A percentile compares a stretch with the other conserved stretches of the same genome.
Conservation (phyloP, 2,888 invertebrate species). For the Hipparchia sbordonii region DNA sequence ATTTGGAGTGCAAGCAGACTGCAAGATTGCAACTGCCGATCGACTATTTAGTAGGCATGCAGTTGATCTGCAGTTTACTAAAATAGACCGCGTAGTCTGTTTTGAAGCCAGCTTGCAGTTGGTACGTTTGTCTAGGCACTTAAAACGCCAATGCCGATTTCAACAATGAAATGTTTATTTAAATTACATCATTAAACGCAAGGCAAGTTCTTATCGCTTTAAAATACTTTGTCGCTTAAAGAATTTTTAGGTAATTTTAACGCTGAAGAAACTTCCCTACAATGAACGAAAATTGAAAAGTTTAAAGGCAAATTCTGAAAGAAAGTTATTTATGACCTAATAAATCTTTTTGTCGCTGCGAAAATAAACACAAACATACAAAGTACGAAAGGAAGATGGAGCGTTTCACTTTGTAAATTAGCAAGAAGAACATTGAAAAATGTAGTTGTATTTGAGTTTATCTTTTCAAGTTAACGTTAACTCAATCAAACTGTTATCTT, state of each 20-base stretch:
- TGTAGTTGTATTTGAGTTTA: not conserved
- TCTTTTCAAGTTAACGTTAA: too few relatives aligned
- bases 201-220: not conserved
- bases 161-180: too few relatives aligned
- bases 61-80: too few relatives aligned
- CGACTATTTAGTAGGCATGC: too few relatives aligned
- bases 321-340: slow-evolving; percentile 16
- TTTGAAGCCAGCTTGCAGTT: too few relatives aligned
- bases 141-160: too few relatives aligned
- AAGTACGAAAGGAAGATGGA: slow-evolving; percentile 1
- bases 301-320: slow-evolving; percentile 14
- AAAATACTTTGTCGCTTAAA: not conserved
- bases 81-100: too few relatives aligned
- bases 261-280: not conserved
- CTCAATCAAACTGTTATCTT: too few relatives aligned
- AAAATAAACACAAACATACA: slow-evolving; percentile 2
- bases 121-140: too few relatives aligned
- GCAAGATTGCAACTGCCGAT: too few relatives aligned
- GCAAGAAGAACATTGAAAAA: not conserved
- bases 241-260: slow-evolving; percentile 4
- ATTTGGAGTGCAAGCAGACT: too few relatives aligned
- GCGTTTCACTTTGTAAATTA: slow-evolving; percentile 8
- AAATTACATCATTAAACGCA: not conserved
- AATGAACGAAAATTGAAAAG: slow-evolving; percentile 16
- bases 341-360: slow-evolving; percentile 16